Conservation (phyloP, 1,140 invertebrate genomes). For the Limonius californicus region DNA sequence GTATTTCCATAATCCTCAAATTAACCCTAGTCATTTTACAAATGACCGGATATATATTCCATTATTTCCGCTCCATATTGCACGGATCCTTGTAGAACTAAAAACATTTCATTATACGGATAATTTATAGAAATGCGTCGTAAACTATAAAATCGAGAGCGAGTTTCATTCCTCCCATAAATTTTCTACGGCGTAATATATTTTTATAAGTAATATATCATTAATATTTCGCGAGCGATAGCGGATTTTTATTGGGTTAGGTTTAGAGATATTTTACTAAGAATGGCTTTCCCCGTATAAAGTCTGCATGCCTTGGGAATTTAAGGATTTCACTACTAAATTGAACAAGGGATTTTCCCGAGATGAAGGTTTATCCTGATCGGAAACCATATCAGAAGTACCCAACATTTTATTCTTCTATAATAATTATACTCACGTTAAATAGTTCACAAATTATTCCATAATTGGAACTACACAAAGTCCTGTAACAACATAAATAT, state of each 20-base stretch:
- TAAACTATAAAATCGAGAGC: constrained; percentile 4
- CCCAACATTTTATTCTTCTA: constrained; percentile 7
- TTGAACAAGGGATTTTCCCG: constrained; percentile 26
- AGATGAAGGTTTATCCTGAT: constrained; percentile 25
- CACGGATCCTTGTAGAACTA: constrained; percentile 9
- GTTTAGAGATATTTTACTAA: constrained; percentile 27
- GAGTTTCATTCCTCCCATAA: neutral
- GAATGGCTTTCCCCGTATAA: constrained; percentile 22
- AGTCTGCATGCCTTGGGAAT: constrained; percentile 28
- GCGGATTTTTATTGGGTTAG: constrained; percentile 25
- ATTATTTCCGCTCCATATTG: constrained; percentile 12
- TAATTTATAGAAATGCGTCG: constrained; percentile 4
- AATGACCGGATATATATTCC: constrained; percentile 15
- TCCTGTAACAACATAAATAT: no score
- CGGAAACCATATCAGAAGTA: constrained; percentile 27
- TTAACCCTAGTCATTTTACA: constrained; percentile 10
- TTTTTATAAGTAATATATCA: constrained; percentile 15
- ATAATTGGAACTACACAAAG: no score
- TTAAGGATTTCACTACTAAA: constrained; percentile 29
- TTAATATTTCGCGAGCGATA: constrained; percentile 18
- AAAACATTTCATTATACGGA: constrained; percentile 7
- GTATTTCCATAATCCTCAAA: constrained; percentile 15
- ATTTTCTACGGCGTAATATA: neutral
- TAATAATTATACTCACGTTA: no score
- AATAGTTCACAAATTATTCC: no score